These are phyloP conservation scores for Zaprionus africanus DNA, from an alignment of 1,140 invertebrate genomes.

Conservation along the genomic window DNA sequence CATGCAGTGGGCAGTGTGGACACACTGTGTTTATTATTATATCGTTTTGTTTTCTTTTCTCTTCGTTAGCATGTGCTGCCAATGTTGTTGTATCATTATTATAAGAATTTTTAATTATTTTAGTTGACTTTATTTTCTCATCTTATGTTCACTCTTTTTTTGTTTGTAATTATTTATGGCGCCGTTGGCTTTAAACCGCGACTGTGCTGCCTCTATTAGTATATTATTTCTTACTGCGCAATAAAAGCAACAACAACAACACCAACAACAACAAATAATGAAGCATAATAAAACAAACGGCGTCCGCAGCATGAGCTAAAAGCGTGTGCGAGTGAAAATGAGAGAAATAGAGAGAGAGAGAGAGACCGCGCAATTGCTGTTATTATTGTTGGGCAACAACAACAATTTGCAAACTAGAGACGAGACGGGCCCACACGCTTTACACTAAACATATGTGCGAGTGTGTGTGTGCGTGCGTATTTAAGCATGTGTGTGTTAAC, in stretches of 20 bases:
- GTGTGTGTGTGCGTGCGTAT: constrained; percentile 35
- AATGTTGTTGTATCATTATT: constrained; percentile 41
- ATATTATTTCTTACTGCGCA: constrained; percentile 72
- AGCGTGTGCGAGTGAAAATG: constrained; percentile 22
- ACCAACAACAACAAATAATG: constrained; percentile 61
- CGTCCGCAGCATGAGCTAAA: constrained; percentile 50
- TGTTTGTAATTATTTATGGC: constrained; percentile 60
- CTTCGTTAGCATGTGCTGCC: constrained; percentile 31
- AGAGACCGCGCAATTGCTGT: constrained; percentile 13
- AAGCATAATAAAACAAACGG: constrained; percentile 72
- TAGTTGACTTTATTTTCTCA: constrained; percentile 34
- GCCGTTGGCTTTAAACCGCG: constrained; percentile 30
- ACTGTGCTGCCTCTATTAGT: constrained; percentile 40
- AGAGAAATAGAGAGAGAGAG: constrained; percentile 9
- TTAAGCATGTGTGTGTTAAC: constrained; percentile 49
- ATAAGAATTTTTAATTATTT: constrained; percentile 62
- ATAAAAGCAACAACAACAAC: constrained; percentile 70
- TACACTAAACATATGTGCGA: not conserved
- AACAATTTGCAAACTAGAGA: constrained; percentile 47
- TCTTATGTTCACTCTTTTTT: constrained; percentile 10
- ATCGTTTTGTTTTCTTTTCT: constrained; percentile 18
- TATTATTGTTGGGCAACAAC: constrained; percentile 34
- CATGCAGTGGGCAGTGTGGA: constrained; percentile 14
- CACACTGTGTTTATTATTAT: constrained; percentile 23
- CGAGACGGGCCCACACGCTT: constrained; percentile 46